These are phyloP conservation scores for Pelodytes ibericus DNA, from an alignment of 2,797 vertebrate genomes.

Conservation along the genomic window DNA sequence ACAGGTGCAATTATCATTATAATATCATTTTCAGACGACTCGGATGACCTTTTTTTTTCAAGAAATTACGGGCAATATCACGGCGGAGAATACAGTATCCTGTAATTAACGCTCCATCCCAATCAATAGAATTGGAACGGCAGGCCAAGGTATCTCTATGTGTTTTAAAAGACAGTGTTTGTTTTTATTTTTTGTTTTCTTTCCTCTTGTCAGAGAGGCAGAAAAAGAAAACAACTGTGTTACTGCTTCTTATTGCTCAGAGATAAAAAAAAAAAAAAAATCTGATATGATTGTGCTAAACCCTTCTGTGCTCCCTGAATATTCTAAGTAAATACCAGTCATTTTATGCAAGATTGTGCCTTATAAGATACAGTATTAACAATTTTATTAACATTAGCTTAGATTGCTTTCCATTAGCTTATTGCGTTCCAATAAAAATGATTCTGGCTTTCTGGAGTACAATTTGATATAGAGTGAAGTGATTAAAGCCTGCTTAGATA, in stretches of 20 bases:
- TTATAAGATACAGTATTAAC: slow-evolving; percentile 77
- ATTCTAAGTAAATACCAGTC: slow-evolving; percentile 52
- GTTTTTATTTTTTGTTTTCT: neutral
- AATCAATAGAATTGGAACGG: neutral
- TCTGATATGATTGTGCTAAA: neutral
- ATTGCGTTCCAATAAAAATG: slow-evolving; percentile 83
- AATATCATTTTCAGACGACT: neutral
- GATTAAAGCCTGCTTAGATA: slow-evolving; percentile 82
- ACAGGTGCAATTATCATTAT: neutral
- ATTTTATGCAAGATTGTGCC: slow-evolving; percentile 58
- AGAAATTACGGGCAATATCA: neutral
- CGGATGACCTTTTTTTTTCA: neutral
- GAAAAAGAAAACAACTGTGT: too few relatives aligned
- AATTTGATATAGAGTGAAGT: slow-evolving; percentile 83
- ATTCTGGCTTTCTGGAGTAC: slow-evolving; percentile 80
- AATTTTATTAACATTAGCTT: slow-evolving; percentile 81
- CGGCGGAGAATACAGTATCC: too few relatives aligned
- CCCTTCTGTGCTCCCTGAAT: slow-evolving; percentile 12
- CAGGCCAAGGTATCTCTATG: neutral
- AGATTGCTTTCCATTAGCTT: slow-evolving; percentile 82
- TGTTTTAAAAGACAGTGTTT: neutral
- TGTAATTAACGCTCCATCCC: too few relatives aligned
- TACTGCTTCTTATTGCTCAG: too few relatives aligned
- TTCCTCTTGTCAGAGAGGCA: neutral
- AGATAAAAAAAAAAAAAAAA: too few relatives aligned